These are phyloP conservation scores for Malacoraja senta DNA, from an alignment of 2,797 vertebrate species.

Conservation along the genomic window DNA sequence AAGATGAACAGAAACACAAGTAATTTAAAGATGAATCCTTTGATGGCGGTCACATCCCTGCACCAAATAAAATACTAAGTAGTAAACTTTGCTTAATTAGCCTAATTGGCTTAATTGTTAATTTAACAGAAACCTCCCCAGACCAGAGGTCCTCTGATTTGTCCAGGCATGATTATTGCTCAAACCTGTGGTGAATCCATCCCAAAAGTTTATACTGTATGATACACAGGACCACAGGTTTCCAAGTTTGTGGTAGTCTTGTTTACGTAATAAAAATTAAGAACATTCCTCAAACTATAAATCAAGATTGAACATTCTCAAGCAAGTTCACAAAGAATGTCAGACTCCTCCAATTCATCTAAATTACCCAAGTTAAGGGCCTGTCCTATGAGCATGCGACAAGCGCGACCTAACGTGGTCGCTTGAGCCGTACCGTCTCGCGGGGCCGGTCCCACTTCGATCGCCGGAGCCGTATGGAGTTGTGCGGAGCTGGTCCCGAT, in stretches of 20 bases:
- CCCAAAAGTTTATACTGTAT: not conserved
- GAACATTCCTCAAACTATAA: not conserved
- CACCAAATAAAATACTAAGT: not conserved
- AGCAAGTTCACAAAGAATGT: not conserved
- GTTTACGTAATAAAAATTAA: not conserved
- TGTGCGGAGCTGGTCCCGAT: no score
- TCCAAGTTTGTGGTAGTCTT: not conserved
- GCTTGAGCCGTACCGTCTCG: no score
- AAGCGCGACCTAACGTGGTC: no score
- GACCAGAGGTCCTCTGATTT: not conserved
- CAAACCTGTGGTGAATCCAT: not conserved
- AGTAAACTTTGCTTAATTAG: not conserved
- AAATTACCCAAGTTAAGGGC: not conserved
- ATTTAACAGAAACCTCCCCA: not conserved
- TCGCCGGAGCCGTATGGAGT: no score
- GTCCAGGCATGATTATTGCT: not conserved
- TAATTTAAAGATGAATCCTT: not conserved
- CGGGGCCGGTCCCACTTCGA: no score
- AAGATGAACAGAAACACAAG: not conserved
- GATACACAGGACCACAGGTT: not conserved
- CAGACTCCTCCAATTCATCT: not conserved
- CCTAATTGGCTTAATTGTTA: no score
- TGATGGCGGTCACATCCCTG: not conserved
- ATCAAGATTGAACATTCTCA: not conserved
- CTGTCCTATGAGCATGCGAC: no score